Base-by-base conservation (phyloP, 2,888 invertebrate species). In the Ornithoptera priamus region DNA sequence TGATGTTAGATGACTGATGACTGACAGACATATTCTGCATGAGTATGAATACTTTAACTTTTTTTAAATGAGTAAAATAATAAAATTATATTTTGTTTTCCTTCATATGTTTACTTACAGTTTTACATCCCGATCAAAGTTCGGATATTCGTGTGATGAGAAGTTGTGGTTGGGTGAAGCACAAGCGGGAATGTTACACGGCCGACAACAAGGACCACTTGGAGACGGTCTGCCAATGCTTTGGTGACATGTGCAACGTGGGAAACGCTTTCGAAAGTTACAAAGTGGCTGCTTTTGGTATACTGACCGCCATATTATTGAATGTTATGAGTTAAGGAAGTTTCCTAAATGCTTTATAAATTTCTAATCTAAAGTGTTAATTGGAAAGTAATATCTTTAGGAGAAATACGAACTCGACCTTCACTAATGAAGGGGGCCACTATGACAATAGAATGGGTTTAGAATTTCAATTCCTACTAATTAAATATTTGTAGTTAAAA, bases 141-240 rank as follows among this genome's bases (percentile, higher is more conserved):
- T 82, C 85, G 0, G 88, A 90, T 56, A 83, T 87, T 72, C 82
- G 95, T 17, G 85, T 94, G 18, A 89, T 91, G 2, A 89, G 95
- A 15, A 89, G 91, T 70, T 95, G 95, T 73, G 95, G 95, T 30
- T 95, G 94, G 93, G 80, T 90, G 62, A 85, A 80, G 67, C 84
- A 85, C 77, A 84, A 83, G 59, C 81, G 86, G 18, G 87, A 85
- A 53, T 95, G 95, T 80, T 93, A 93, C 77, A 90, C 87, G 12
- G 91, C 92, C 3, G 94, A 94, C 79, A 94, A 94, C 71, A 93
- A 93, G 75, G 94, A 94, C 77, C 94, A 94, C 77, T 83, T 90
- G 20, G 94, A 94, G 75, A 91, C 84, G 0, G 93, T 93, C 71
- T 95, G 95, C 78, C 93, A 93, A 72, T 95, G 95, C 79, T 93